Base-by-base conservation (phyloP, 2,888 invertebrate genomes). In the Cheilosia vulpina region DNA sequence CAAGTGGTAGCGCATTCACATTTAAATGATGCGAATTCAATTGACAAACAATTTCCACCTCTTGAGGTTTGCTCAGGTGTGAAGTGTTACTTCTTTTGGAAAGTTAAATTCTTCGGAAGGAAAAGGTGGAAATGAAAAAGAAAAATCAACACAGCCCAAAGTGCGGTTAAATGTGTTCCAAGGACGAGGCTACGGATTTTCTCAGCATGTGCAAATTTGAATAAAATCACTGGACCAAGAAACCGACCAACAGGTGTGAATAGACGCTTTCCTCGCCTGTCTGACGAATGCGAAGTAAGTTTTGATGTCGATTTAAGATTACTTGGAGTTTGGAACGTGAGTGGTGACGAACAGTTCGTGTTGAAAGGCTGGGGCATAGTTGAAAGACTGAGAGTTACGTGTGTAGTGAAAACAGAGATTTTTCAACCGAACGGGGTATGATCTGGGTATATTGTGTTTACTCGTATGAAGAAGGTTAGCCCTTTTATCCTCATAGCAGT, bases 81-180 rank as follows among this genome's bases (percentile, higher is more conserved):
- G 69, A 69, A 69, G 38, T 76, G 76, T 57, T 63, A 53, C 27
- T 15, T 71, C 71, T 77, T 21, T 77, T 77, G 82, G 77, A 77
- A 77, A 77, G 65, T 72, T 21, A 31, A 72, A 71, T 77, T 69
- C 63, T 27, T 65, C 76, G 76, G 63, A 72, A 77, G 50, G 55
- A 72, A 15, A 66, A 77, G 21, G 15, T 41, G 77, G 11, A 60
- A 65, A 24, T 38, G 24, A 50, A 34, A 52, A 62, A 2, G 41
- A 57, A 43, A 50, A 50, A 53, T 38, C 38, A 38, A 38, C 38
- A 13, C 38, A 11, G 38, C 3, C 27, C 38, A 41, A 53, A 60
- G 47, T n/a, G 27, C 1, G 21, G 15, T n/a, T 34, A 11, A 11
- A 38, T 34, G 15, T 43, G 13, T 38, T 17, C 52, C 19, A 63